These are phyloP conservation scores for Sarcophaga carnaria DNA, from an alignment of 2,888 invertebrate genomes.

Conservation along the genomic window DNA sequence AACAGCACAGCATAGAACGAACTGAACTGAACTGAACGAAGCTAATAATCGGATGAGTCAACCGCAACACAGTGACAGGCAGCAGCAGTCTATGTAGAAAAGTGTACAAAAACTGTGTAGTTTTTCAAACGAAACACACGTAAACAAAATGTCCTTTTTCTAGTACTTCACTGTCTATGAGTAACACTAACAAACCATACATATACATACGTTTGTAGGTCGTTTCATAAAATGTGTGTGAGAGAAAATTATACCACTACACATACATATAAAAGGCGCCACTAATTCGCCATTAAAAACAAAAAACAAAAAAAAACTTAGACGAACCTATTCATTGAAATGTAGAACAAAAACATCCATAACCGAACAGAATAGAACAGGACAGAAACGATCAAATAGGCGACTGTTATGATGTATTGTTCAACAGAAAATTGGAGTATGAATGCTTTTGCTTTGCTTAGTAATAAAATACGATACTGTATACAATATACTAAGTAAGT, in stretches of 20 bases:
- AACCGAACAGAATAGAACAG: background rate
- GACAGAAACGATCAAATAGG: background rate
- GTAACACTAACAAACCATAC: background rate
- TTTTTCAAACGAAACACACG: background rate
- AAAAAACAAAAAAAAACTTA: background rate
- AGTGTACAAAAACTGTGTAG: too few species aligned
- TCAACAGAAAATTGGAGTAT: too few species aligned
- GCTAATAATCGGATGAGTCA: slow-evolving; percentile 56
- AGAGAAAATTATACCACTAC: slow-evolving; percentile 4
- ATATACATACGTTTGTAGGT: background rate
- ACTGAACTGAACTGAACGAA: slow-evolving; percentile 26
- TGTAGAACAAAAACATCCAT: slow-evolving; percentile 4
- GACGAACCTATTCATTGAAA: slow-evolving; percentile 2
- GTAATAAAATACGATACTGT: too few species aligned
- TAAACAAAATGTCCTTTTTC: slow-evolving; percentile 31
- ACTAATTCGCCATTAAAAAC: slow-evolving; percentile 47
- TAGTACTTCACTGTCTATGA: background rate
- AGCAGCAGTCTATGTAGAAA: background rate
- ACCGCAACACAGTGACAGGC: slow-evolving; percentile 2
- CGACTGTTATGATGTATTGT: background rate
- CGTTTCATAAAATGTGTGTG: background rate
- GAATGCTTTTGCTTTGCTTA: too few species aligned
- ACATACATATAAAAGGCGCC: slow-evolving; percentile 46
- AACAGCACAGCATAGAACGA: background rate
- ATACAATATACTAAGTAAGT: too few species aligned